phyloP scores from a whole-genome alignment of 1,140 invertebrate species.

The Myzus persicae region DNA sequence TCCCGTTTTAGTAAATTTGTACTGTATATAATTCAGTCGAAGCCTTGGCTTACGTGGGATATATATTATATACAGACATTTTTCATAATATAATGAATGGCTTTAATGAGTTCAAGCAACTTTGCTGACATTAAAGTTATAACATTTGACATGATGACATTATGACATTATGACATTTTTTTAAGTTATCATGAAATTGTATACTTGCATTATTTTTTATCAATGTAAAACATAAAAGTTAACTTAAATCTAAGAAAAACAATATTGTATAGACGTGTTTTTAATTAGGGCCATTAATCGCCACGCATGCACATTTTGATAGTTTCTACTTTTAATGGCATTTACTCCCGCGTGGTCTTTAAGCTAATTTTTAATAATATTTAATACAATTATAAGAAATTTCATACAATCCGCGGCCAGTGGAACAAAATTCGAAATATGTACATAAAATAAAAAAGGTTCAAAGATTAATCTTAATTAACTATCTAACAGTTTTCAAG shows the following conservation, averaged over 20 bases:
- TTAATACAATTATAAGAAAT: not conserved
- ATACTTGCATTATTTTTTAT: not conserved
- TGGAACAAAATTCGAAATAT: not conserved
- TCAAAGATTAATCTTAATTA: not conserved
- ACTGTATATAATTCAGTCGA: not conserved
- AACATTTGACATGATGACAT: too few species aligned
- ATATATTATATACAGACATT: not conserved
- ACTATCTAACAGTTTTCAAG: not conserved
- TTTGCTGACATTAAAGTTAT: not conserved
- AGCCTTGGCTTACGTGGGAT: not conserved
- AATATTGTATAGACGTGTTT: not conserved
- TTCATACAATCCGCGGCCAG: not conserved
- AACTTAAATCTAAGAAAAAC: not conserved
- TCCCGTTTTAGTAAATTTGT: not conserved
- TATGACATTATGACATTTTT: too few species aligned
- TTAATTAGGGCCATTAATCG: not conserved
- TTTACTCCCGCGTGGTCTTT: too few species aligned
- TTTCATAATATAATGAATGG: not conserved
- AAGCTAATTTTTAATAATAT: not conserved
- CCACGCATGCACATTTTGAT: not conserved
- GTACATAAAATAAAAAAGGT: not conserved
- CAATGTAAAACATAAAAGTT: not conserved
- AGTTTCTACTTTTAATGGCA: not conserved
- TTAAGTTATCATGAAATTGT: not conserved
- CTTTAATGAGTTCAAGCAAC: not conserved